Base-by-base conservation (phyloP, 2,797 vertebrate genomes). In the Aselliscus stoliczkanus region DNA sequence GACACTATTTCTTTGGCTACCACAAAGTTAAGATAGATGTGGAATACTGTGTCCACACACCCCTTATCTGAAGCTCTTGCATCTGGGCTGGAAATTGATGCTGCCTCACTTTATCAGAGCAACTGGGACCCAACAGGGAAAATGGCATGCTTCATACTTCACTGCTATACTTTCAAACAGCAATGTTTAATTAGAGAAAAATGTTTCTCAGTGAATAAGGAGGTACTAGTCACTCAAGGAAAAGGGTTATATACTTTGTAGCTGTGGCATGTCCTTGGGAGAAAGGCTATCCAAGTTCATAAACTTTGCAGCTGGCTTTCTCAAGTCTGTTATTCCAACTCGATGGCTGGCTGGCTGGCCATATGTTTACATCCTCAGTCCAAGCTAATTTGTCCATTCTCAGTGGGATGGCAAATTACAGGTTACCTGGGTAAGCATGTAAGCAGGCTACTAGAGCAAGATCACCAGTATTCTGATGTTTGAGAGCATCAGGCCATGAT, bases 381-480 rank as follows among this genome's bases (percentile, higher is more conserved):
- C 60, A 76, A 42, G 52, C 42, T 39, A 76, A 76, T 60, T n/a
- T 69, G n/a, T 69, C 62, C 88, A 47, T 85, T 69, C 83, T 80
- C 37, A 34, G 58, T 7, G 23, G 64, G 39, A 25, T 76, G 84
- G 29, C 15, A 44, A 47, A 31, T 56, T 29, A 21, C 5, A 9
- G 65, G 69, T 21, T 47, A 14, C 23, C 44, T 29, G 58, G 34
- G 39, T 18, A 23, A 79, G 65, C 4, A 4, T 6, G 31, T 14
- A 31, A 17, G 31, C 39, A 10, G 37, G 9, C 44, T 0, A 0
- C 4, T 4, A 42, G 65, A 21, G 9, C 47, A 34, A 80, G 42
- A 4, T 10, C 17, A 4, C 0, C 13, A 31, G 1, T 1, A 42
- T 31, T 31, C 60, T 37, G 50, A 0, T 1, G 0, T 39, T 12